Conservation (phyloP, 2,888 invertebrate species). For the Cephus pygmeus region DNA sequence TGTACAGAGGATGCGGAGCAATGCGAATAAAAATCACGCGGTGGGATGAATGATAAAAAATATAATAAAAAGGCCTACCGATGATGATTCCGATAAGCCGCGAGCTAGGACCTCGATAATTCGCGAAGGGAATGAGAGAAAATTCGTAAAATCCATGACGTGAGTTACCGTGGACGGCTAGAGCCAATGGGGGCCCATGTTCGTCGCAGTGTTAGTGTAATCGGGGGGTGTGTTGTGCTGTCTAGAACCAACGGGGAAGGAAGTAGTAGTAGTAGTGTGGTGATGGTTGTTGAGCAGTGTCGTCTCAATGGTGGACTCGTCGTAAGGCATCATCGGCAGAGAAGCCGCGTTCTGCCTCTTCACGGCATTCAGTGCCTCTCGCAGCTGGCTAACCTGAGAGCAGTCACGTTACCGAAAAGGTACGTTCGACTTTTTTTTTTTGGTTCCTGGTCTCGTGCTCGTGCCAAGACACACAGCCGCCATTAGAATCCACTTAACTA, state of each 20-base stretch:
- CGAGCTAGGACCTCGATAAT: neutral
- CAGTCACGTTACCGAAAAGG: conserved; percentile 19
- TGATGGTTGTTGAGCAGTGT: conserved; percentile 64
- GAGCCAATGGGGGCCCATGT: conserved; percentile 64
- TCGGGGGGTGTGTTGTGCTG: conserved; percentile 65
- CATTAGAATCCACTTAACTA: neutral
- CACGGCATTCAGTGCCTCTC: conserved; percentile 64
- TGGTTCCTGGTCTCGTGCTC: neutral
- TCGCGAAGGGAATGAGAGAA: neutral
- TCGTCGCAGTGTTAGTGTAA: conserved; percentile 64
- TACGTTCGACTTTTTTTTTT: conserved; percentile 15
- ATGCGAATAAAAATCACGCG: neutral
- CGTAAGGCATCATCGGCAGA: conserved; percentile 59
- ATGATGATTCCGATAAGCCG: conserved; percentile 25
- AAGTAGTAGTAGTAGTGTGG: conserved; percentile 45
- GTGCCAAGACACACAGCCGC: neutral
- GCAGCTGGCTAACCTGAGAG: conserved; percentile 66
- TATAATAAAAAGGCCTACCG: conserved; percentile 35
- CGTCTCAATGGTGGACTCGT: conserved; percentile 64
- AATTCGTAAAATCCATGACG: conserved; percentile 62
- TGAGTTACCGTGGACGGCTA: conserved; percentile 66
- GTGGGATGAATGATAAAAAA: neutral
- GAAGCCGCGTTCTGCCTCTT: conserved; percentile 61
- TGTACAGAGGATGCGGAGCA: neutral
- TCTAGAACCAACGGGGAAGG: conserved; percentile 63